These are phyloP conservation scores for Caerostris darwini DNA, from an alignment of 1,140 invertebrate species.

Conservation along the genomic window DNA sequence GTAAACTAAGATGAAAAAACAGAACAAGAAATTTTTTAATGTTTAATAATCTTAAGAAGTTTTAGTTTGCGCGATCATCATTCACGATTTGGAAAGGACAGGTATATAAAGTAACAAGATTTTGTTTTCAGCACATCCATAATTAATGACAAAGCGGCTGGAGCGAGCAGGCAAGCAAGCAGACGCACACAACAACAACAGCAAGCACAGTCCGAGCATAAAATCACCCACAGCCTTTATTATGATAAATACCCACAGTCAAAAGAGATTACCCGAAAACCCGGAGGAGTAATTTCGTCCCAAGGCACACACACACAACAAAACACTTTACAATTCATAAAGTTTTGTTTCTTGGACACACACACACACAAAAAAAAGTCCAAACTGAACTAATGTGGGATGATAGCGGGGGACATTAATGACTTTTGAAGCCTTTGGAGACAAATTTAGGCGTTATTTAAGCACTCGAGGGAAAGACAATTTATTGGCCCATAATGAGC, in stretches of 20 bases:
- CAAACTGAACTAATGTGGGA: no score
- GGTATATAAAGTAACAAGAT: background rate
- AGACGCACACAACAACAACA: no score
- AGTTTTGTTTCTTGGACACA: background rate
- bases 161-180: background rate
- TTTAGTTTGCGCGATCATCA: background rate
- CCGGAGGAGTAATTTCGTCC: background rate
- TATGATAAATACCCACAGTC: constrained; percentile 43
- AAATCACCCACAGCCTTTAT: constrained; percentile 45
- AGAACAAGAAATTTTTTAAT: background rate
- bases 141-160: background rate
- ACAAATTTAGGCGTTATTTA: constrained; percentile 53
- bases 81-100: background rate
- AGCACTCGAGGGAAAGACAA: constrained; percentile 27
- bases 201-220: background rate
- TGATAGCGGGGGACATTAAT: constrained; percentile 14
- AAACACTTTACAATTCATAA: constrained; percentile 58
- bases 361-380: background rate
- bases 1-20: background rate
- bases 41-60: constrained; percentile 2
- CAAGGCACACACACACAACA: constrained; percentile 28
- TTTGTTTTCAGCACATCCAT: background rate
- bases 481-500: constrained; percentile 58
- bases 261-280: constrained; percentile 41
- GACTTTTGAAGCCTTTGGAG: constrained; percentile 39